Base-by-base conservation (phyloP, 1,140 invertebrate genomes). In the Anthonomus grandis region DNA sequence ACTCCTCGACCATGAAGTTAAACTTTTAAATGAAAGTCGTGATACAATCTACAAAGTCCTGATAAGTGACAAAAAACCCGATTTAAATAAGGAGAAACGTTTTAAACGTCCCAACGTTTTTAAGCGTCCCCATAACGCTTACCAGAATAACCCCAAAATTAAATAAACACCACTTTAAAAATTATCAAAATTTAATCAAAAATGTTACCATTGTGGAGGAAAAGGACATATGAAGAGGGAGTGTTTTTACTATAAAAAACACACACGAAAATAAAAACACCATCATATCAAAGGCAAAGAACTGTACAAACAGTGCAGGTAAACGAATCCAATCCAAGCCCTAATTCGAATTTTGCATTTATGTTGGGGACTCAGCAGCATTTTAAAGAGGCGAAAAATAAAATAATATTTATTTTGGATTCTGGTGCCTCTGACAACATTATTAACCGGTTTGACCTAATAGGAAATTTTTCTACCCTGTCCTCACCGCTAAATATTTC, bases 1-100 rank as follows among this genome's bases (percentile, higher is more conserved):
- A 42, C 10, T 56, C 4, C 34, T 56, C 5, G 54, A 57, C 39
- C 22, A 52, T 18, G 22, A 52, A 38, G 36, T 52, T 8, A 31
- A 31, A 31, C 27, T 31, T 8, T 8, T n/a, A 8, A 31, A n/a
- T 31, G 27, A 31, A 31, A 31, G n/a, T 31, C 27, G 27, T 31
- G n/a, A 31, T n/a, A 31, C 27, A 31, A 31, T n/a, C n/a, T n/a
- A n/a, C n/a, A n/a, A n/a, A n/a, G n/a, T n/a, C n/a, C n/a, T n/a
- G n/a, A n/a, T n/a, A n/a, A n/a, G n/a, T n/a, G n/a, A n/a, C n/a
- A n/a, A n/a, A n/a, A n/a, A n/a, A n/a, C n/a, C n/a, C n/a, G n/a
- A n/a, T n/a, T n/a, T n/a, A n/a, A n/a, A n/a, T n/a, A n/a, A n/a
- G n/a, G n/a, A n/a, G n/a, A n/a, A n/a, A n/a, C n/a, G n/a, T n/a